Percentiles rank a stretch among this genome's conserved stretches.
Conservation (phyloP, 2,113 vertebrate species). For the Mesembrinibis cayennensis region DNA sequence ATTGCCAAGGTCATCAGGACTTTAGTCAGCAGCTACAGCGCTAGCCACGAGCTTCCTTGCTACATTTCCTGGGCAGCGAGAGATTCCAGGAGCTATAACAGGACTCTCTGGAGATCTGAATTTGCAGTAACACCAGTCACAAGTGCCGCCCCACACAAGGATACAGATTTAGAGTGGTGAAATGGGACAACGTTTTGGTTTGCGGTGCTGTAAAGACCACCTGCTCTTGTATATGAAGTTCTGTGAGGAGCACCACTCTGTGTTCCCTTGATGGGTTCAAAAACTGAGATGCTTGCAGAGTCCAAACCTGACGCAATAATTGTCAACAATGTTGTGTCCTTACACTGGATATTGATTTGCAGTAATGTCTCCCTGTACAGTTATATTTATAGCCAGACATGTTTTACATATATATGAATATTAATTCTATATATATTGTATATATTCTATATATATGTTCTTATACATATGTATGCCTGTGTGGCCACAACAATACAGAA, state of each 20-base stretch:
- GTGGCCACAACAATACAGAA: neutral
- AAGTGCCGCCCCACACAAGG: neutral
- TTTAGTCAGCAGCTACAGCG: neutral
- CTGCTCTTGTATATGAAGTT: neutral
- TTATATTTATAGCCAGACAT: neutral
- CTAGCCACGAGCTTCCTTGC: neutral
- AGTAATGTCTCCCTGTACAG: neutral
- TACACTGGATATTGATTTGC: neutral
- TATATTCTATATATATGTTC: neutral
- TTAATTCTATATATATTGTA: neutral
- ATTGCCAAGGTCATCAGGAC: neutral
- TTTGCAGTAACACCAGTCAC: neutral
- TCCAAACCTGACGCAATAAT: neutral
- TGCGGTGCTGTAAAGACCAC: neutral
- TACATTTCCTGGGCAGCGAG: neutral
- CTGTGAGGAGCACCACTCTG: neutral
- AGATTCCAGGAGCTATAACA: neutral
- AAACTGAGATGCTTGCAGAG: neutral
- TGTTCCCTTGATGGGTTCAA: neutral
- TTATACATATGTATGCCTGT: rapidly evolving
- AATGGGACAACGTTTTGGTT: neutral
- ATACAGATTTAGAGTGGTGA: neutral
- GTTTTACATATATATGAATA: neutral
- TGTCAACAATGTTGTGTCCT: neutral
- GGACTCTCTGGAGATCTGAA: neutral